Conservation (phyloP, 2,888 invertebrate species). For the Trichogramma evanescens region DNA sequence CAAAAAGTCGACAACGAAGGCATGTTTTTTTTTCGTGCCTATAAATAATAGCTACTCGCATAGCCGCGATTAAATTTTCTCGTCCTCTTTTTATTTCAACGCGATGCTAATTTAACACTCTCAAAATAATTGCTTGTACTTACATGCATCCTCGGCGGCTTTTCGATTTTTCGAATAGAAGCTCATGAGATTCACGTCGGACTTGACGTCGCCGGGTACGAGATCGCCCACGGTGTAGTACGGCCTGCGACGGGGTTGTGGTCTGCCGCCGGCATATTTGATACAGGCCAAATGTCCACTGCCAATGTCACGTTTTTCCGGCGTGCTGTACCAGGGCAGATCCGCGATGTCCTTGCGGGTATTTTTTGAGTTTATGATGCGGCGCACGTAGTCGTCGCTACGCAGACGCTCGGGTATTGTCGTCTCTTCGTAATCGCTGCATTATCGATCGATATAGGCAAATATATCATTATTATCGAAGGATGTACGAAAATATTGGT, state of each 20-base stretch:
- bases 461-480: no score
- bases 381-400: conserved; percentile 65
- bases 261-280: conserved; percentile 75
- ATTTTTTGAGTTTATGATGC: conserved; percentile 60
- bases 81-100: no score
- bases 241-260: conserved; percentile 68
- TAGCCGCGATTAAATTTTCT: no score
- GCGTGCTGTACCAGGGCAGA: conserved; percentile 60
- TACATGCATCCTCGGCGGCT: conserved; percentile 53
- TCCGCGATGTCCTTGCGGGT: conserved; percentile 55
- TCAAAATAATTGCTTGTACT: conserved; percentile 28
- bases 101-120: no score
- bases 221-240: conserved; percentile 61
- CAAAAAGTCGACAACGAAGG: no score
- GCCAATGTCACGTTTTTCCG: conserved; percentile 52
- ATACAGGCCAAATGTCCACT: conserved; percentile 78
- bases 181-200: conserved; percentile 79
- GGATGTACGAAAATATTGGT: no score
- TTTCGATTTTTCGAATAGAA: conserved; percentile 77
- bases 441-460: no score
- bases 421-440: conserved; percentile 51
- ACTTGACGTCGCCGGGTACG: conserved; percentile 62
- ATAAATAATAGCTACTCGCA: no score
- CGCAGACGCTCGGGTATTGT: conserved; percentile 55
- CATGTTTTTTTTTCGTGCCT: no score